These are phyloP conservation scores for Phacellophora camtschatica DNA, from an alignment of 30 jellyfish, hydroid and myxozoan species.

Conservation along the genomic window DNA sequence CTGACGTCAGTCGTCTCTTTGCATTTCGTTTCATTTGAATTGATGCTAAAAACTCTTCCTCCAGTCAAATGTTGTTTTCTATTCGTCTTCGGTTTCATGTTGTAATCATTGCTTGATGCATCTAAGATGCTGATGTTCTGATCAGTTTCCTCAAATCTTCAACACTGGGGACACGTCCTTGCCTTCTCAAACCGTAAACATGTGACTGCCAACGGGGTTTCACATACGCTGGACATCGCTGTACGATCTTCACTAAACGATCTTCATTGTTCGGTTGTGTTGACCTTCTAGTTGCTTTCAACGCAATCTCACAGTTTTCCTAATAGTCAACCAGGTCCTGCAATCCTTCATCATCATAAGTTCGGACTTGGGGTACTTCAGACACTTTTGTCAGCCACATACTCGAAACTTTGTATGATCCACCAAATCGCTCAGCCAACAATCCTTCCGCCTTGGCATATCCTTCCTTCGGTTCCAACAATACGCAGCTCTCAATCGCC, in stretches of 20 bases:
- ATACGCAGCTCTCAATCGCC: neutral
- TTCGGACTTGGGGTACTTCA: neutral
- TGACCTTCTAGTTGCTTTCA: neutral
- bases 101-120: neutral
- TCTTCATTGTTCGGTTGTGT: neutral
- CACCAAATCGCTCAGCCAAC: neutral
- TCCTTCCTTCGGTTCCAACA: slow-evolving; percentile 13
- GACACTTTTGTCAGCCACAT: slow-evolving; percentile 5
- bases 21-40: neutral
- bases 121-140: neutral
- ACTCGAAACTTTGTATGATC: slow-evolving; percentile 6
- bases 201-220: slow-evolving; percentile 6
- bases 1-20: too few species aligned
- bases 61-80: neutral
- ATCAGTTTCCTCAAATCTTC: neutral
- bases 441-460: neutral
- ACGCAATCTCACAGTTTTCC: neutral
- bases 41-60: neutral
- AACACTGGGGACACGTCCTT: slow-evolving; percentile 1
- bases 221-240: slow-evolving; percentile 11
- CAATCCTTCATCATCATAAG: slow-evolving; percentile 9
- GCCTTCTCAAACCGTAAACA: slow-evolving; percentile 1
- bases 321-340: neutral
- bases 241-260: slow-evolving; percentile 17
- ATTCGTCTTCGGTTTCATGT: neutral